Base-by-base conservation (phyloP, 2,888 invertebrate species). In the Drosophila pseudotalamancana region DNA sequence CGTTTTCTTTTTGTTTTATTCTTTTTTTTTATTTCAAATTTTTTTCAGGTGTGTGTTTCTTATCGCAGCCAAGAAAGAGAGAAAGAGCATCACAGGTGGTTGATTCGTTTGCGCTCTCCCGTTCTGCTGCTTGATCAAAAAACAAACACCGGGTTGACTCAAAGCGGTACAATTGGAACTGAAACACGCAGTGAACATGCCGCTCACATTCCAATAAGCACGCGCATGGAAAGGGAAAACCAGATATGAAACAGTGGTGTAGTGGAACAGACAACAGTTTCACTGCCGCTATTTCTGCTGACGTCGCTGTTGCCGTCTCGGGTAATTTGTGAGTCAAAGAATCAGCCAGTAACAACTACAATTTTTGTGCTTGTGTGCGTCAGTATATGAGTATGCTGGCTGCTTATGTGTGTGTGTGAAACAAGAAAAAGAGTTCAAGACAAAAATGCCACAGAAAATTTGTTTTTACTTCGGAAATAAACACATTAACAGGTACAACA, bases 271-370 rank as follows among this genome's bases (percentile, higher is more conserved):
- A 81, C 86, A 86, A 87, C 84, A 83, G 65, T 88, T 87, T 79
- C 62, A 66, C 77, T 79, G 86, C 59, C 43, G 50, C 60, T 54
- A 31, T 14, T 40, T 34, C 66, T 66, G 66, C 54, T 46, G 60
- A 40, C 67, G 63, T 55, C 68, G 82, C 63, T 48, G 82, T 55
- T 59, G 62, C 56, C 65, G 76, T 74, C 62, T 73, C 72, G 75
- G 84, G 61, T 72, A 80, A 81, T 88, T 83, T 88, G 84, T 87
- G 87, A 87, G 81, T 83, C 88, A 83, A 86, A 83, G 88, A 82
- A 82, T 85, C 78, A 73, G 54, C 53, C 73, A 74, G 62, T 62
- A 71, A 61, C 49, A 77, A 74, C 66, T 54, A 71, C 60, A 57
- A 57, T 39, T 53, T 63, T 29, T 45, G 39, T 21, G 35, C 2